phyloP scores from a whole-genome alignment of 2,113 vertebrate genomes.

The Vireo altiloquus region DNA sequence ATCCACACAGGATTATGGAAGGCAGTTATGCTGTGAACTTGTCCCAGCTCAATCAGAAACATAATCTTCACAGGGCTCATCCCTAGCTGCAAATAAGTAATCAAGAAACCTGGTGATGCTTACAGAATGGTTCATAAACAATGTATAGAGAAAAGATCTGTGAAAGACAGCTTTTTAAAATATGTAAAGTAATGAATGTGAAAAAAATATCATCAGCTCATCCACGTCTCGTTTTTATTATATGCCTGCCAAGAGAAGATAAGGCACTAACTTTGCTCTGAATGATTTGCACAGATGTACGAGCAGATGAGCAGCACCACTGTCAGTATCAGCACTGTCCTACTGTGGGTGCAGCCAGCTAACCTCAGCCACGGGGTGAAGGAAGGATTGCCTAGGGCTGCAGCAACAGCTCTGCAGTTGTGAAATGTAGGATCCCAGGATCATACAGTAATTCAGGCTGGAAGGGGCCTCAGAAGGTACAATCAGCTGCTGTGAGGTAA shows the following conservation, averaged over 20 bases:
- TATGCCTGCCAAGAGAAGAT: neutral
- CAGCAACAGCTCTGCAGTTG: neutral
- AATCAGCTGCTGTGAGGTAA: neutral
- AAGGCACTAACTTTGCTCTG: neutral
- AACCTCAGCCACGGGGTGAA: neutral
- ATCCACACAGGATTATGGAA: neutral
- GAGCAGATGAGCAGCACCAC: neutral
- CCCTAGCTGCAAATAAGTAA: neutral
- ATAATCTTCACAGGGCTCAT: neutral
- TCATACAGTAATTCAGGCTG: neutral
- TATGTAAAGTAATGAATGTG: neutral
- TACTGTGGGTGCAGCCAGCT: neutral
- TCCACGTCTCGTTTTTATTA: neutral
- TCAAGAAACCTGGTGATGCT: neutral
- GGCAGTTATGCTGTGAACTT: neutral
- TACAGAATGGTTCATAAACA: neutral
- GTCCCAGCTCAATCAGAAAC: neutral
- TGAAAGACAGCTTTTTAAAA: neutral
- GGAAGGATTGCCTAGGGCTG: neutral
- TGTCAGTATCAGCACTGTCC: neutral
- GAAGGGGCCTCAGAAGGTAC: neutral
- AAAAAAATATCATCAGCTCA: neutral
- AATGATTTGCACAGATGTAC: neutral
- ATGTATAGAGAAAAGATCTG: neutral
- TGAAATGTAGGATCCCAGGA: neutral